A percentile compares a stretch with the other conserved stretches of the same genome.
Conservation (phyloP, 1,140 invertebrate species). For the Dreissena rostriformis region DNA sequence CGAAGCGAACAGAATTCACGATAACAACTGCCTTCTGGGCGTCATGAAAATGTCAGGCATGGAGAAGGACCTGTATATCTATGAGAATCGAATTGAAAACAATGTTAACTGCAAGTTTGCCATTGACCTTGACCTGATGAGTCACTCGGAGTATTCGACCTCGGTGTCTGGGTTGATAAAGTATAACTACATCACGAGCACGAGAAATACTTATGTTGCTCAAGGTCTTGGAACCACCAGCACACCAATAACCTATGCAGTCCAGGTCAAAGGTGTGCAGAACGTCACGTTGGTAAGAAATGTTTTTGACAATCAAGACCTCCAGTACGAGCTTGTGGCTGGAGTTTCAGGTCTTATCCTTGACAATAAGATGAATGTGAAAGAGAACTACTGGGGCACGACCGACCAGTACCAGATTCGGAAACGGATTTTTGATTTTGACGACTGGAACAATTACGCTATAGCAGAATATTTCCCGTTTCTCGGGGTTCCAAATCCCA, state of each 20-base stretch:
- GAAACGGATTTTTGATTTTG: constrained; percentile 97
- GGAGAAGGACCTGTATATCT: constrained; percentile 95
- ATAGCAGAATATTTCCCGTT: constrained; percentile 95
- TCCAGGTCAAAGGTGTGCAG: constrained; percentile 97
- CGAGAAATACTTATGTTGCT: constrained; percentile 78
- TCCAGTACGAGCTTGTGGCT: constrained; percentile 96
- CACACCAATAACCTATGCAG: constrained; percentile 85
- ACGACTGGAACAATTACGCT: constrained; percentile 99
- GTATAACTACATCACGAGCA: constrained; percentile 90
- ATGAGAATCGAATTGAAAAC: constrained; percentile 88
- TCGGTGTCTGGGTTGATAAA: constrained; percentile 90
- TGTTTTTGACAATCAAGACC: constrained; percentile 91
- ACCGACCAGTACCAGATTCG: constrained; percentile 87
- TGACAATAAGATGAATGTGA: constrained; percentile 93
- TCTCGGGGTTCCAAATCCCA: constrained; percentile 82
- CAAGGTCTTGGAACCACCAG: constrained; percentile 70
- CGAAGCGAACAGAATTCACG: constrained; percentile 91
- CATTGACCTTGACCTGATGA: constrained; percentile 93
- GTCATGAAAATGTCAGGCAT: constrained; percentile 94
- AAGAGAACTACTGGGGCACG: constrained; percentile 97
- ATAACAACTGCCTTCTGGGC: constrained; percentile 93
- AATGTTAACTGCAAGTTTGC: constrained; percentile 92
- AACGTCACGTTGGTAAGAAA: constrained; percentile 95
- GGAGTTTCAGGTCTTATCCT: constrained; percentile 88
- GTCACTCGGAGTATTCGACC: constrained; percentile 96